These are phyloP conservation scores for Oceanodroma tethys DNA, from an alignment of 2,113 vertebrate genomes.

Conservation along the genomic window DNA sequence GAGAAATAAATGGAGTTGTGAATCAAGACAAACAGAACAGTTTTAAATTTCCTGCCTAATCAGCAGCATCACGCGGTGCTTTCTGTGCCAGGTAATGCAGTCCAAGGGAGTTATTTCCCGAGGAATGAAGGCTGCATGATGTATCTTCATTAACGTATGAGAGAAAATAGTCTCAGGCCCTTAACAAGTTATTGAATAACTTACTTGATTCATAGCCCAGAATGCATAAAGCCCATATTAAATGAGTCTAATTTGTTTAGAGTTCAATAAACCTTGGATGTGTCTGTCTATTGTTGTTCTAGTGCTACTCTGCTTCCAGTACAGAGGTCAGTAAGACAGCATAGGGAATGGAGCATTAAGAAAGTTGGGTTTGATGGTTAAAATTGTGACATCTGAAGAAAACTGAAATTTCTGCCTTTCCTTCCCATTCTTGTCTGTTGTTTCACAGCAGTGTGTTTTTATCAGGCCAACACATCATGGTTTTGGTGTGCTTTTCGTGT, in stretches of 20 bases:
- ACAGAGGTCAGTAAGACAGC: background rate
- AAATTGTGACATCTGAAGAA: background rate
- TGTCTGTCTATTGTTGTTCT: background rate
- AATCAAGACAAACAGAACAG: conserved; percentile 10
- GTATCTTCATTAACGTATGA: background rate
- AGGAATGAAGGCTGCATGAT: background rate
- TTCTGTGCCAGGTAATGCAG: background rate
- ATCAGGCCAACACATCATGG: background rate
- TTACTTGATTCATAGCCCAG: background rate
- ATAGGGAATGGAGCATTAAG: background rate
- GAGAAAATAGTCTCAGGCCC: background rate
- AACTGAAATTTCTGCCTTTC: background rate
- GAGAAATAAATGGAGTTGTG: background rate
- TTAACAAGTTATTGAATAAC: background rate
- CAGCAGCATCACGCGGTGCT: background rate
- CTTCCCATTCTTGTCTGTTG: background rate
- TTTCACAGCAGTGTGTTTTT: background rate
- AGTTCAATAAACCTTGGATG: background rate
- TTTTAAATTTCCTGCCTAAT: conserved; percentile 10
- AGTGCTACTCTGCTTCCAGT: background rate
- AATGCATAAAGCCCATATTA: background rate
- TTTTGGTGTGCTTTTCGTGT: background rate
- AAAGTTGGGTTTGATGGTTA: background rate
- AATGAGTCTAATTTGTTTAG: background rate
- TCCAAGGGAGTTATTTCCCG: background rate